These are phyloP conservation scores for Okapia johnstoni DNA, from an alignment of 2,113 vertebrate genomes.

Conservation along the genomic window DNA sequence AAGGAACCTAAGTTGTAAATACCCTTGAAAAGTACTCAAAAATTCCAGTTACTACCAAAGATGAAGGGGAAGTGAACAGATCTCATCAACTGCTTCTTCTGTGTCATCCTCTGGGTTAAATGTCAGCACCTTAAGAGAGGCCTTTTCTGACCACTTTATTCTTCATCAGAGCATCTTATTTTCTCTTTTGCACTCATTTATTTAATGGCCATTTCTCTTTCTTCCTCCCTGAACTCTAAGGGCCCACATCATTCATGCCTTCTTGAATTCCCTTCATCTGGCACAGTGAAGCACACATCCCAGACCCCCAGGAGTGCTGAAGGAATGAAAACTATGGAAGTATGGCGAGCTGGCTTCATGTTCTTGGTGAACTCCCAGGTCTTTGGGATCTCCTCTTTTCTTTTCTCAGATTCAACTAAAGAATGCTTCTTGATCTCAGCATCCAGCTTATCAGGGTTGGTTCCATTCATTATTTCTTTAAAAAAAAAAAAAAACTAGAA, in stretches of 20 bases:
- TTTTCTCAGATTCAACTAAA: background rate
- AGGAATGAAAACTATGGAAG: background rate
- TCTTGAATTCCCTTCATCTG: background rate
- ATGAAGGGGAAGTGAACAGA: background rate
- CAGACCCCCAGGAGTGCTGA: background rate
- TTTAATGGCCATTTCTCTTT: background rate
- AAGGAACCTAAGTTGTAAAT: background rate
- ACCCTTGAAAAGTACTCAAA: background rate
- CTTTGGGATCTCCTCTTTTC: background rate
- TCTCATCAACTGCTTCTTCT: background rate
- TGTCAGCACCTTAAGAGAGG: background rate
- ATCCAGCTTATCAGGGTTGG: background rate
- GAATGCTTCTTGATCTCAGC: background rate
- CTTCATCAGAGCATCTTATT: background rate
- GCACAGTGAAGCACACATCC: background rate
- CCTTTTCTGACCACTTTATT: background rate
- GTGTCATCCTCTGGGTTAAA: background rate
- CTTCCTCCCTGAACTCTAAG: background rate
- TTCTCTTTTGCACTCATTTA: background rate
- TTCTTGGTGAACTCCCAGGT: background rate
- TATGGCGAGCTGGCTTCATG: background rate
- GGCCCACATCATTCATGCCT: background rate
- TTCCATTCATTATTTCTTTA: background rate
- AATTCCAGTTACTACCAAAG: background rate
- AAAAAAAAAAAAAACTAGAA: background rate